Base-by-base conservation (phyloP, 37 sponge, comb jelly and placozoan species). In the Spongia lamella region DNA sequence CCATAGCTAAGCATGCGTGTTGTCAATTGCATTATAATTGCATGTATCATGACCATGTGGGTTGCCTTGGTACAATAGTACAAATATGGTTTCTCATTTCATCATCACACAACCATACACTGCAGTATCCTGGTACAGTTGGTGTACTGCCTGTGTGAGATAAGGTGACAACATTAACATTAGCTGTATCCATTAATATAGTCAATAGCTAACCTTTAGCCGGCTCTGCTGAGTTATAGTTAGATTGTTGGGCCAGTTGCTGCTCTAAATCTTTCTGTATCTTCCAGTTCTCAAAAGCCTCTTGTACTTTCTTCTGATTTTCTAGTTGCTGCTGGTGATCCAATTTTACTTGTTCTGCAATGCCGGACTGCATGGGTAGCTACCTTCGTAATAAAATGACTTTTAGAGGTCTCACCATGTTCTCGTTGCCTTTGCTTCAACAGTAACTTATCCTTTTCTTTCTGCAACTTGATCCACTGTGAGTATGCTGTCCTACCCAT, bases 101-200 rank as follows among this genome's bases (percentile, higher is more conserved):
- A 3, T 58, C 49, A 47, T 91, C 92, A 75, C 92, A 91, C 38
- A 75, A 78, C 92, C 92, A 91, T 53, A 91, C 92, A 83, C 92
- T 91, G 68, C 84, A 86, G 67, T 91, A 91, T 1, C 92, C 92
- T 24, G 92, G 88, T 19, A 91, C 43, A 21, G 81, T 14, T 7
- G 92, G 92, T 1, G 92, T 91, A 7, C 59, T 15, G 6, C 34
- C 90, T 89, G 54, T 1, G 57, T 7, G 16, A 30, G 51, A 55
- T 3, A 58, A 34, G 35, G 52, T 26, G 9, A 43, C 9, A 5
- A 43, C 9, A 5, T 43, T 9, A 43, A 43, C 9, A 43, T 9
- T 13, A 9, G 7, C 47, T 43, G 9, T 9, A 43, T 13, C 47
- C 47, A 43, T 9, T 43, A 13, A 43, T n/a, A n/a, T n/a, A n/a